Conservation (phyloP, 2,113 vertebrate species). For the Glaucomys volans region DNA sequence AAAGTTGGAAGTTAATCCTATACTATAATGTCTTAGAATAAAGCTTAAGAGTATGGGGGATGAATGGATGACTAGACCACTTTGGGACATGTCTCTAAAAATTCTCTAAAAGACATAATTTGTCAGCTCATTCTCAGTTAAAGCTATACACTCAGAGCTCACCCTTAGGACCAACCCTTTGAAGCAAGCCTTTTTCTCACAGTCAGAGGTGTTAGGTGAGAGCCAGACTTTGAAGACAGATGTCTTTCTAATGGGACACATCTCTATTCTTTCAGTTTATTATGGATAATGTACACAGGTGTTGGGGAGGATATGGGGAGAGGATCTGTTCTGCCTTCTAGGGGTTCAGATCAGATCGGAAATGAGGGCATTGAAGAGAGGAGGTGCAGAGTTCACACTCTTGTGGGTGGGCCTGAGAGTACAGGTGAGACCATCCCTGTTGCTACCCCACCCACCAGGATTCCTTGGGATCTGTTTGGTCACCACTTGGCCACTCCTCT, state of each 20-base stretch:
- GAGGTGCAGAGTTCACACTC: not conserved
- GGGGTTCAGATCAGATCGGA: not conserved
- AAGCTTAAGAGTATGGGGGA: not conserved
- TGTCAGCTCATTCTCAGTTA: not conserved
- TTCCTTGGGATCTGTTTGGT: no score
- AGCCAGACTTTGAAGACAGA: not conserved
- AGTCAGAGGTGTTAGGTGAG: not conserved
- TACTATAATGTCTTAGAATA: not conserved
- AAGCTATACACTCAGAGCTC: accelerated
- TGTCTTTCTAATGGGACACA: not conserved
- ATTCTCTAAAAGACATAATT: not conserved
- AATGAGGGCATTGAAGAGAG: not conserved
- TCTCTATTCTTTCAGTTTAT: not conserved
- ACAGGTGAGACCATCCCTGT: no score
- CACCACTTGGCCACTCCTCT: not conserved
- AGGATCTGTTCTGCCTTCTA: not conserved
- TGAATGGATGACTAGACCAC: not conserved
- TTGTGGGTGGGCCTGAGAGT: not conserved
- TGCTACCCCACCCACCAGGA: no score
- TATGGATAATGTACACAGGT: not conserved
- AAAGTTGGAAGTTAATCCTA: not conserved
- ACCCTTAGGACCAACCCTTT: not conserved
- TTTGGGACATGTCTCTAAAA: not conserved
- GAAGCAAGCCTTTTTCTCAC: not conserved
- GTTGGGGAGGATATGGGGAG: not conserved